Percentiles rank a stretch among this genome's conserved stretches.
Evolutionary conservation across 2,888 invertebrate genomes (phyloP).

Genomic region (Thymelicus acteon): DNA sequence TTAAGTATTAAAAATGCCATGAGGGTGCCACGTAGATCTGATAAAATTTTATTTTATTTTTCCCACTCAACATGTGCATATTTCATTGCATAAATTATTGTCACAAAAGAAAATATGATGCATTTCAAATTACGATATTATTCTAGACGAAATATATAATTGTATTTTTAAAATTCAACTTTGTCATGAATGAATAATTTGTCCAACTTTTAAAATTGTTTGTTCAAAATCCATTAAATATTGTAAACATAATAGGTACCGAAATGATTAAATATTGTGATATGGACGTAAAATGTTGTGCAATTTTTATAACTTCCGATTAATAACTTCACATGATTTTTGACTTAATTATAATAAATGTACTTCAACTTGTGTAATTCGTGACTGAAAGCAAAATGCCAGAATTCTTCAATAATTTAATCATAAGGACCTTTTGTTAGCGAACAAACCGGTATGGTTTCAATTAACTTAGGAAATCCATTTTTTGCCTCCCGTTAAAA

Average conservation of each 20-base stretch:
- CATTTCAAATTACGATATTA: no score
- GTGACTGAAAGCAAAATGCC: no score
- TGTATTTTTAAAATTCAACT: neutral
- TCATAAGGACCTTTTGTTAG: no score
- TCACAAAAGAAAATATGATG: neutral
- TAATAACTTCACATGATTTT: no score
- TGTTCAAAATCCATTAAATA: neutral
- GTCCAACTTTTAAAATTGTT: neutral
- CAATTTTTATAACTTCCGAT: neutral
- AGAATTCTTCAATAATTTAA: no score
- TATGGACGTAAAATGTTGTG: constrained; percentile 1
- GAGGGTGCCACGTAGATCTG: constrained; percentile 62
- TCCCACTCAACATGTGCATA: constrained; percentile 38
- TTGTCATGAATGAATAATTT: neutral
- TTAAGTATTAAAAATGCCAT: constrained; percentile 52
- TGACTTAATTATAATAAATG: no score
- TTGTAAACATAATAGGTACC: neutral
- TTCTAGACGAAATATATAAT: no score
- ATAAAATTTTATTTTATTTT: constrained; percentile 31
- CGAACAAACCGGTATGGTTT: no score
- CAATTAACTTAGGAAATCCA: no score
- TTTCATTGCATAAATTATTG: neutral
- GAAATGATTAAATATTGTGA: constrained; percentile 6
- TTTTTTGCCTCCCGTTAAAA: no score
- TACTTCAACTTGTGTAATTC: no score